Evolutionary conservation across 2,113 vertebrate species (phyloP).

Genomic region (Datnioides undecimradiatus): DNA sequence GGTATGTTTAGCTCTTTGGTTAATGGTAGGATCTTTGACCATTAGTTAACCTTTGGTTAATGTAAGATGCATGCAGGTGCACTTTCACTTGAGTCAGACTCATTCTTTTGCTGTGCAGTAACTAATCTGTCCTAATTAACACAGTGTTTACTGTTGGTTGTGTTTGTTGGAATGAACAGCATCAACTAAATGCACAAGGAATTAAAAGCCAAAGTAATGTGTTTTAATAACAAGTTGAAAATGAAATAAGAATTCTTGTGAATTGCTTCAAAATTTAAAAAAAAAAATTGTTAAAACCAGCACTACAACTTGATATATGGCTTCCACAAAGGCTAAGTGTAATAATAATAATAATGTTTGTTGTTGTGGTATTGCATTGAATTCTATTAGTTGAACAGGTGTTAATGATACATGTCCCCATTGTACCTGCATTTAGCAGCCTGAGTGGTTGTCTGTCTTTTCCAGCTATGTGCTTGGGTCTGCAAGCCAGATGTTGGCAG

Average conservation of each 20-base stretch:
- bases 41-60: background rate
- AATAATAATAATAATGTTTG: background rate
- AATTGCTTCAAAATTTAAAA: background rate
- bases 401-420: background rate
- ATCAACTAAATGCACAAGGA: background rate
- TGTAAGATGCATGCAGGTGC: background rate
- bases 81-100: background rate
- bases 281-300: background rate
- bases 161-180: background rate
- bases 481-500: constrained; percentile 74
- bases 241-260: background rate
- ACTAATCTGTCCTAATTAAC: too few species aligned
- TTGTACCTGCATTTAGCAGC: background rate
- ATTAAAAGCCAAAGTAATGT: background rate
- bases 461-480: constrained; percentile 83
- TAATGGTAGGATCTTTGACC: background rate
- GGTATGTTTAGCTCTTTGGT: constrained; percentile 56
- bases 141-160: background rate
- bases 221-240: background rate
- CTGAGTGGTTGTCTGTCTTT: background rate
- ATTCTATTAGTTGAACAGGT: background rate
- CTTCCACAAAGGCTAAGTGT: background rate
- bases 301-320: background rate
- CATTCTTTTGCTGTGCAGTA: too few species aligned
- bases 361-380: background rate